phyloP scores from a whole-genome alignment of 2,797 vertebrate genomes.

The Bovichtus variegatus region DNA sequence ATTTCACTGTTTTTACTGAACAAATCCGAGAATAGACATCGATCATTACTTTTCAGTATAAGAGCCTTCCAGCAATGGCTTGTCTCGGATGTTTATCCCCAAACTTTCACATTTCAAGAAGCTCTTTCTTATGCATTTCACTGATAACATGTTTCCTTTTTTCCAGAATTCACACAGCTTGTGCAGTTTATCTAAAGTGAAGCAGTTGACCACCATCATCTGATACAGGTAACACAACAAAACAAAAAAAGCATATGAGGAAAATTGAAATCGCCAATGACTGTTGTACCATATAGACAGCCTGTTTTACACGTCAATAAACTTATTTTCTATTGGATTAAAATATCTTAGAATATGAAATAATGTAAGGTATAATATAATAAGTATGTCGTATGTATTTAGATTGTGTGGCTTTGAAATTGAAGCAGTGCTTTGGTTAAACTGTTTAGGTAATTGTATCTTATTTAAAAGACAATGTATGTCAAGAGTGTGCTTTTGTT shows the following conservation, averaged over 20 bases:
- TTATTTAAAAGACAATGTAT: background rate
- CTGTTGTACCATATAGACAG: background rate
- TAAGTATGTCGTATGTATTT: background rate
- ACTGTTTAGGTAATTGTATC: background rate
- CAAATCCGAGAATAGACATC: background rate
- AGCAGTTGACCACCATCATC: background rate
- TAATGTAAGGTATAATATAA: background rate
- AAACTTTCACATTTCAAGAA: background rate
- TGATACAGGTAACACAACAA: constrained; percentile 44
- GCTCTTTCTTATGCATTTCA: background rate
- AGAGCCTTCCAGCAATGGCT: background rate
- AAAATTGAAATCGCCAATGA: background rate
- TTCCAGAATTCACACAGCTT: background rate
- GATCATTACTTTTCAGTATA: background rate
- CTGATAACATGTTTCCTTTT: background rate
- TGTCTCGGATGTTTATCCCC: background rate
- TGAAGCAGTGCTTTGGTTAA: background rate
- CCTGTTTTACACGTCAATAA: background rate
- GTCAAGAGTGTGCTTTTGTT: background rate
- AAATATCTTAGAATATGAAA: background rate
- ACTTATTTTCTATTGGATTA: background rate
- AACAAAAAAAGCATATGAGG: background rate
- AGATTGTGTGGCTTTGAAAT: background rate
- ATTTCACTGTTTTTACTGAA: background rate
- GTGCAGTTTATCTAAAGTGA: background rate